phyloP scores from a whole-genome alignment of 2,797 vertebrate genomes.

The Ficedula albicollis region DNA sequence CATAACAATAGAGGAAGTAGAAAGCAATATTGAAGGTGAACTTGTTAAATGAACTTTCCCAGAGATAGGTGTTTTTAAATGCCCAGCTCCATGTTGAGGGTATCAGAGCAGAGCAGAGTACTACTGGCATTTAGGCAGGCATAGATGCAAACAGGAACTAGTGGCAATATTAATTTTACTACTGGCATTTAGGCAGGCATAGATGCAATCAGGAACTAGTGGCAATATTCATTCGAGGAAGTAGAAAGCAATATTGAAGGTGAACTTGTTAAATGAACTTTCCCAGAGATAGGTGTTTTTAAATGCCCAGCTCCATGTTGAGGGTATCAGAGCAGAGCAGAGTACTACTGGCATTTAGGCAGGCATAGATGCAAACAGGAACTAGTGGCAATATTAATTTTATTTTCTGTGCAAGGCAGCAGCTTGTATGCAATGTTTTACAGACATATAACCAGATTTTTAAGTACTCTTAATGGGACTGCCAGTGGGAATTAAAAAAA shows the following conservation, averaged over 20 bases:
- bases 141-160: background rate
- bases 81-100: background rate
- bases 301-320: background rate
- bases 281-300: background rate
- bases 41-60: background rate
- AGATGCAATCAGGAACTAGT: too few relatives aligned
- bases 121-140: background rate
- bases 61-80: background rate
- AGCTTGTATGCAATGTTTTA: background rate
- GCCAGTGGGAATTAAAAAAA: background rate
- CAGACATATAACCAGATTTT: background rate
- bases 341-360: background rate
- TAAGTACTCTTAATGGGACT: background rate
- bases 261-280: background rate
- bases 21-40: background rate
- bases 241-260: background rate
- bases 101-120: background rate
- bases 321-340: background rate
- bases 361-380: background rate
- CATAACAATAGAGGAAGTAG: background rate
- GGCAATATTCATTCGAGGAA: background rate
- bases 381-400: background rate
- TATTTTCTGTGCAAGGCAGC: background rate
- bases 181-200: too few relatives aligned
- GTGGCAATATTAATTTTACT: too few relatives aligned